A percentile compares a stretch with the other conserved stretches of the same genome.
phyloP scores from a whole-genome alignment of 2,888 invertebrate species.

The Alitta virens region DNA sequence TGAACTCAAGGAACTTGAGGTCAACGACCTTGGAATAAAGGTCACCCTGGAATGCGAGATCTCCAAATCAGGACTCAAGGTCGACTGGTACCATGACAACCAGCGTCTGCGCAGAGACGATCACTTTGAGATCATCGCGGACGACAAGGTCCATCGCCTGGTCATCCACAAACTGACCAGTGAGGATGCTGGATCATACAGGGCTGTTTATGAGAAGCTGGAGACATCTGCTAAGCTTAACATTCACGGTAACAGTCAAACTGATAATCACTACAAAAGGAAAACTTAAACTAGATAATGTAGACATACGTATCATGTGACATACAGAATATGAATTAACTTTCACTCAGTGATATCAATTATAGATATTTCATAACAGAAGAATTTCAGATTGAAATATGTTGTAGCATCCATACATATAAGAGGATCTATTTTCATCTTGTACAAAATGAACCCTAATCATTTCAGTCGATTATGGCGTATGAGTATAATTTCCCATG shows the following conservation, averaged over 20 bases:
- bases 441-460: too few species aligned
- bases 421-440: too few species aligned
- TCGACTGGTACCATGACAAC: conserved; percentile 67
- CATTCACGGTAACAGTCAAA: conserved; percentile 49
- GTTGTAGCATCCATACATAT: too few species aligned
- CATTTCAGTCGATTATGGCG: too few species aligned
- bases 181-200: conserved; percentile 60
- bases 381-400: too few species aligned
- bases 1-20: conserved; percentile 43
- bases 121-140: conserved; percentile 23
- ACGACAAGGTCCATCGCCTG: conserved; percentile 67
- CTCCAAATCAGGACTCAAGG: conserved; percentile 74
- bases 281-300: too few species aligned
- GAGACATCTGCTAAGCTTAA: conserved; percentile 42
- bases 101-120: conserved; percentile 22
- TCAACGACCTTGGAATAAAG: conserved; percentile 39
- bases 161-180: conserved; percentile 77
- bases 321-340: too few species aligned
- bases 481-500: not conserved
- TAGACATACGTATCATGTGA: too few species aligned
- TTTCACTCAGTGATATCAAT: too few species aligned
- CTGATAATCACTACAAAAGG: too few species aligned
- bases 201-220: conserved; percentile 35
- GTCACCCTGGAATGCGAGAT: conserved; percentile 72
- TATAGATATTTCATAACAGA: too few species aligned